Evolutionary conservation across 2,113 vertebrate species (phyloP).

Genomic region (Pleuronectes platessa): DNA sequence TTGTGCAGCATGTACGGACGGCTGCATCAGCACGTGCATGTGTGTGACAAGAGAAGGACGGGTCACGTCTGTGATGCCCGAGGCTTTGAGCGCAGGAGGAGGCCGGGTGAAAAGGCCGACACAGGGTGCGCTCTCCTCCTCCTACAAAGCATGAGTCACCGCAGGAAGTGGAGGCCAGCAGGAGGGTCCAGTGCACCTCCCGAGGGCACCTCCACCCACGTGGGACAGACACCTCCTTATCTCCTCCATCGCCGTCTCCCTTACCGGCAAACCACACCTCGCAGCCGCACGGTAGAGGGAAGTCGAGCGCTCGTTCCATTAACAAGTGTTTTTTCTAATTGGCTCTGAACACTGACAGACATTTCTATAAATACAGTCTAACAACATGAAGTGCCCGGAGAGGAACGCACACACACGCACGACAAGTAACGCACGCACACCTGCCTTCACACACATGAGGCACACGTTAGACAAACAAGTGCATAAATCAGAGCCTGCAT

Average conservation of each 20-base stretch:
- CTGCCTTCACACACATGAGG: constrained; percentile 22
- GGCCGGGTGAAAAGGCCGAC: constrained; percentile 55
- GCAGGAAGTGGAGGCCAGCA: constrained; percentile 28
- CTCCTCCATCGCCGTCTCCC: constrained; percentile 44
- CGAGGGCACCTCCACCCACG: constrained; percentile 42
- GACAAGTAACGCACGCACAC: constrained; percentile 6
- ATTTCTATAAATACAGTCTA: constrained; percentile 67
- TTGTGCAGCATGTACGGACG: not conserved
- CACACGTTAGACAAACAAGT: constrained; percentile 60
- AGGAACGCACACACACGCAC: constrained; percentile 9
- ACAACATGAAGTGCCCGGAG: constrained; percentile 34
- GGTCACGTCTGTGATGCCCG: constrained; percentile 33
- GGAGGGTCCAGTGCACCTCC: constrained; percentile 11
- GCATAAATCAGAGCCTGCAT: constrained; percentile 64
- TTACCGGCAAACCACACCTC: constrained; percentile 34
- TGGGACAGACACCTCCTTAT: constrained; percentile 57
- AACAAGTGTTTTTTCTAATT: constrained; percentile 79
- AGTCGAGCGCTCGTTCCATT: constrained; percentile 55
- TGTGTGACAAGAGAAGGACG: constrained; percentile 4
- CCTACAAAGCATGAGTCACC: constrained; percentile 43
- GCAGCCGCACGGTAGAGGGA: not conserved
- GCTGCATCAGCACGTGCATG: not conserved
- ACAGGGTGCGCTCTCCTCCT: constrained; percentile 21
- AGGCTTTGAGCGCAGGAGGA: constrained; percentile 34
- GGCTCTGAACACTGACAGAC: constrained; percentile 62